Percentiles rank a stretch among this genome's conserved stretches.
Conservation (phyloP, 2,113 vertebrate species). For the Stigmatopora argus region DNA sequence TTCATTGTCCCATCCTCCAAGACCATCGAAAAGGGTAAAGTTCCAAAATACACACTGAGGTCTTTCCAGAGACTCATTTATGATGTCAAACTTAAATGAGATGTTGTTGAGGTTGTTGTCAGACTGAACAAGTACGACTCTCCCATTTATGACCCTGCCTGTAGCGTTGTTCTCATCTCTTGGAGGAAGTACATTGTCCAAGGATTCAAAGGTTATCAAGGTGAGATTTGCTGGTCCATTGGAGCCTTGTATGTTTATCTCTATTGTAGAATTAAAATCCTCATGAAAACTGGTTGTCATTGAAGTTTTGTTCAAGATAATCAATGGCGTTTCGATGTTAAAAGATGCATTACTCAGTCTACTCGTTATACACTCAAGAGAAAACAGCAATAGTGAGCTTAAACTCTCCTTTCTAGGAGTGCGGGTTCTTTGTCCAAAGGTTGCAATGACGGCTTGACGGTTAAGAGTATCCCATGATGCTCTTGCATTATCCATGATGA, state of each 20-base stretch:
- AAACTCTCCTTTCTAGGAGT: accelerated
- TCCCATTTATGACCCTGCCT: slow-evolving; percentile 57
- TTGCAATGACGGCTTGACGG: not conserved
- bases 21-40: slow-evolving; percentile 49
- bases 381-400: slow-evolving; percentile 24
- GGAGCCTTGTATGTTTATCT: slow-evolving; percentile 27
- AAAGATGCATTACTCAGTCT: slow-evolving; percentile 1
- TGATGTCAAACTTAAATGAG: slow-evolving; percentile 65
- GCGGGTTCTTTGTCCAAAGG: not conserved
- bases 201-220: slow-evolving; percentile 42
- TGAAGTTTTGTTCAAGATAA: slow-evolving; percentile 41
- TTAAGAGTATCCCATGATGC: slow-evolving; percentile 23
- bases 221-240: slow-evolving; percentile 17
- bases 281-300: slow-evolving; percentile 21
- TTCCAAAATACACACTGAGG: slow-evolving; percentile 77
- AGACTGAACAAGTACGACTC: slow-evolving; percentile 67
- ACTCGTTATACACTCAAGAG: slow-evolving; percentile 17
- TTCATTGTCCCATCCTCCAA: slow-evolving; percentile 62
- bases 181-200: slow-evolving; percentile 61
- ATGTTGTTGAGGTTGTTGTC: slow-evolving; percentile 40
- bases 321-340: not conserved
- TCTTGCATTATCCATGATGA: slow-evolving; percentile 14
- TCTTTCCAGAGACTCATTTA: slow-evolving; percentile 38
- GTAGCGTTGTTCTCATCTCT: slow-evolving; percentile 7
- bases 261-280: slow-evolving; percentile 36